phyloP scores from a whole-genome alignment of 2,797 vertebrate species.

The Clarias platycephalus region DNA sequence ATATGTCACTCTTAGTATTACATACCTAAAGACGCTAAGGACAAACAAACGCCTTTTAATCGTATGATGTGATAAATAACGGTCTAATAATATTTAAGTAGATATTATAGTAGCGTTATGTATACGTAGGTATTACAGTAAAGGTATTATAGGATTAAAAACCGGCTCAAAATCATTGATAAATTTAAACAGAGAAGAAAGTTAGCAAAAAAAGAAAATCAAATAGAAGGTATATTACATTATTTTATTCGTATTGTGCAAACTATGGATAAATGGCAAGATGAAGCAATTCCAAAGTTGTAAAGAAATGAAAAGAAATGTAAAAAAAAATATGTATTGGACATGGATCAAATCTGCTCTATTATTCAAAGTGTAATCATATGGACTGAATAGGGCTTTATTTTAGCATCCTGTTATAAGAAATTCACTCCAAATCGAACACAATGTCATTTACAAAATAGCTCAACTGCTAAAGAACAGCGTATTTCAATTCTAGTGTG shows the following conservation, averaged over 20 bases:
- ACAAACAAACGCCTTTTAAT: slow-evolving; percentile 28
- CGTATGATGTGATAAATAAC: not conserved
- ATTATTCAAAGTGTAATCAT: not conserved
- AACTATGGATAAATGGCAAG: not conserved
- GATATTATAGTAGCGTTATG: not conserved
- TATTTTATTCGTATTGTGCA: not conserved
- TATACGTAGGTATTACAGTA: not conserved
- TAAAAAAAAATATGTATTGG: not conserved
- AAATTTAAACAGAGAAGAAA: not conserved
- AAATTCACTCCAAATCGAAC: not conserved
- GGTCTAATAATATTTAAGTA: not conserved
- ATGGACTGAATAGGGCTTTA: not conserved
- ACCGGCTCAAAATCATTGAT: not conserved
- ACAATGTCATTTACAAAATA: not conserved
- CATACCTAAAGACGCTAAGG: slow-evolving; percentile 19
- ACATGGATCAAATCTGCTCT: not conserved
- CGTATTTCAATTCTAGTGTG: not conserved
- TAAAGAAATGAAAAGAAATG: not conserved
- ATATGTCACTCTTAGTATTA: not conserved
- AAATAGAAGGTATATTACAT: not conserved
- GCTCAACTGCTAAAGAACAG: not conserved
- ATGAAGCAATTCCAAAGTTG: not conserved
- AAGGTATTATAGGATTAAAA: not conserved
- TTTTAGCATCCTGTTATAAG: not conserved
- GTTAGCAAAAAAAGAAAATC: not conserved